A percentile compares a stretch with the other conserved stretches of the same genome.
phyloP scores from a whole-genome alignment of 1,140 invertebrate genomes.

The Mya arenaria region DNA sequence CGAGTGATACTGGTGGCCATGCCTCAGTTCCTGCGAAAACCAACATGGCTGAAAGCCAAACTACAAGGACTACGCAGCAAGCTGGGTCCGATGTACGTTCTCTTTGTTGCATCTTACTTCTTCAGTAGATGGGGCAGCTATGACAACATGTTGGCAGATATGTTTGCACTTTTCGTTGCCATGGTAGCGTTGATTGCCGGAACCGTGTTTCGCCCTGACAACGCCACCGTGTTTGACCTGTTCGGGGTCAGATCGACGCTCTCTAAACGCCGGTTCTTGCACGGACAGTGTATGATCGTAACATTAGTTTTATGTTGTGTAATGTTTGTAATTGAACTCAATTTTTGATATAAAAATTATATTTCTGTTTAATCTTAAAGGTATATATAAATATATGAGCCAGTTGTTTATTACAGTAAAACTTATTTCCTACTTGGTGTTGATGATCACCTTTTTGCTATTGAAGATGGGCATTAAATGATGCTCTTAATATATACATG shows the following conservation, averaged over 20 bases:
- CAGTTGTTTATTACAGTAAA: too few relatives aligned
- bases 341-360: too few relatives aligned
- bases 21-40: slow-evolving; percentile 54
- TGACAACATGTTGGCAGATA: not conserved
- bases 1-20: slow-evolving; percentile 42
- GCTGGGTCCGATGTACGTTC: slow-evolving; percentile 53
- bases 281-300: slow-evolving; percentile 42
- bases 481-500: too few relatives aligned
- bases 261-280: slow-evolving; percentile 24
- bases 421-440: too few relatives aligned
- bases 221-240: slow-evolving; percentile 30
- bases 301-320: too few relatives aligned
- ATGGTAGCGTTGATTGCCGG: slow-evolving; percentile 20
- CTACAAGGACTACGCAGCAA: slow-evolving; percentile 53
- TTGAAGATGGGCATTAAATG: too few relatives aligned
- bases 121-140: not conserved
- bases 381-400: too few relatives aligned
- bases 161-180: not conserved
- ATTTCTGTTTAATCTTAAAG: too few relatives aligned
- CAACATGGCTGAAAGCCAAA: slow-evolving; percentile 50
- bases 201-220: slow-evolving; percentile 45
- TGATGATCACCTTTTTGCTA: too few relatives aligned
- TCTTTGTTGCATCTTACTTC: slow-evolving; percentile 30
- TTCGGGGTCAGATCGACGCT: slow-evolving; percentile 17
- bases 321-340: too few relatives aligned